These are phyloP conservation scores for honey bee (Apis mellifera) DNA, from an alignment of 1,140 invertebrate genomes.

Conservation along the genomic window DNA sequence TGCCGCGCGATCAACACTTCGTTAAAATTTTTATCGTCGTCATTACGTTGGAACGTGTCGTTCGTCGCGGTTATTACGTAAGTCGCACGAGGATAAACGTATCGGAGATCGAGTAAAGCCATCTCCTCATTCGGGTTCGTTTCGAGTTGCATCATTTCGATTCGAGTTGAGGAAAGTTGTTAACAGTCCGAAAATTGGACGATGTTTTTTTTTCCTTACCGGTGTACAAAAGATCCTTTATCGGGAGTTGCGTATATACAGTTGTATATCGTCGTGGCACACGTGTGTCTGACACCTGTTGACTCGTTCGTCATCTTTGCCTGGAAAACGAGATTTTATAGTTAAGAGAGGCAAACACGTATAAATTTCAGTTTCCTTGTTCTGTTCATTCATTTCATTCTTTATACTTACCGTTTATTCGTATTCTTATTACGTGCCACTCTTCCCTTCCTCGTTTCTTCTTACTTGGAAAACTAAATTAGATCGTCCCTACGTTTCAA, in stretches of 20 bases:
- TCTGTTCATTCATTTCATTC: slow-evolving; percentile 25
- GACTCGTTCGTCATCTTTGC: slow-evolving; percentile 33
- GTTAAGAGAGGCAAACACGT: slow-evolving; percentile 23
- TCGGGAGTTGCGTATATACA: background rate
- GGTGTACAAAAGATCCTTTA: too few species aligned
- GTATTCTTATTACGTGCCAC: background rate
- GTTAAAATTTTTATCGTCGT: background rate
- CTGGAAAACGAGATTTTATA: slow-evolving; percentile 49
- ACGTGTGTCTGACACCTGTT: slow-evolving; percentile 58
- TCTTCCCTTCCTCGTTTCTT: too few species aligned
- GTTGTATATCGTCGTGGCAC: slow-evolving; percentile 26
- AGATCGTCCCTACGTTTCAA: too few species aligned
- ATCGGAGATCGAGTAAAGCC: too few species aligned
- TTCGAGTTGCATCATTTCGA: too few species aligned
- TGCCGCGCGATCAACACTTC: background rate
- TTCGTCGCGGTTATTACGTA: background rate
- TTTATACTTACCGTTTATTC: too few species aligned
- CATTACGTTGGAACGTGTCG: background rate
- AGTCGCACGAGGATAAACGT: background rate
- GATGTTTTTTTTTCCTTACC: too few species aligned
- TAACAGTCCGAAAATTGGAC: too few species aligned
- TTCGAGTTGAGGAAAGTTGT: too few species aligned
- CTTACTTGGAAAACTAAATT: too few species aligned
- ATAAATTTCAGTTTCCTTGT: slow-evolving; percentile 52
- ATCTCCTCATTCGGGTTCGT: too few species aligned